Base-by-base conservation (phyloP, 2,888 invertebrate species). In the Busseola fusca region DNA sequence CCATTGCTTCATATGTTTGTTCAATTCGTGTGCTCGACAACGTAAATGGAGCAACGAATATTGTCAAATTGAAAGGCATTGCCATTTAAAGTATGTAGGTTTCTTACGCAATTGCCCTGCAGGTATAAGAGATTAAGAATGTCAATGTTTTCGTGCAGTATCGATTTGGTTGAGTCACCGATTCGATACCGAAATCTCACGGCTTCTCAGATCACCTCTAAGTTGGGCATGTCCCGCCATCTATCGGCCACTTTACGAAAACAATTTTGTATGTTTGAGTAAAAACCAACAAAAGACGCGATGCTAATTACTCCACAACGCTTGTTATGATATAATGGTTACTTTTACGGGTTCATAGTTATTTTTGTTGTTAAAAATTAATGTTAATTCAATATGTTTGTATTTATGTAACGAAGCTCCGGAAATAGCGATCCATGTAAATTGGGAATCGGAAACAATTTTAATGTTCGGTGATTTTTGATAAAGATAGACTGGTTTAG, bases 321-420 rank as follows among this genome's bases (percentile, higher is more conserved):
- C 63, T 68, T 64, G 66, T 71, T 76, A 73, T 65, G 37, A 57
- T 69, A 72, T 81, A 78, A 82, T 81, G 64, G 64, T 66, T 72
- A 72, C 75, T 78, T 82, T 78, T 82, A 82, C 76, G 65, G 30
- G 62, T 59, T 56, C 60, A 70, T 64, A 65, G 54, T 16, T 58
- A 72, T 78, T 75, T 77, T 74, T 58, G 71, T 57, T 78, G 56
- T 80, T 63, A 60, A 60, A 68, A 71, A 81, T 78, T 75, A 79
- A 78, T 86, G 72, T 80, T 81, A 69, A 80, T 75, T 78, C 68
- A 71, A 78, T 75, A 72, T 62, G 45, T 64, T 62, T 54, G 40
- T 69, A 40, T 57, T 72, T 72, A 69, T 57, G 25, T 62, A 73
- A 62, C 14, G 57, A 45, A 71, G 79, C 82, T 52, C 27, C 52